These are phyloP conservation scores for Orthosia gothica DNA, from an alignment of 2,888 invertebrate species.

Conservation along the genomic window DNA sequence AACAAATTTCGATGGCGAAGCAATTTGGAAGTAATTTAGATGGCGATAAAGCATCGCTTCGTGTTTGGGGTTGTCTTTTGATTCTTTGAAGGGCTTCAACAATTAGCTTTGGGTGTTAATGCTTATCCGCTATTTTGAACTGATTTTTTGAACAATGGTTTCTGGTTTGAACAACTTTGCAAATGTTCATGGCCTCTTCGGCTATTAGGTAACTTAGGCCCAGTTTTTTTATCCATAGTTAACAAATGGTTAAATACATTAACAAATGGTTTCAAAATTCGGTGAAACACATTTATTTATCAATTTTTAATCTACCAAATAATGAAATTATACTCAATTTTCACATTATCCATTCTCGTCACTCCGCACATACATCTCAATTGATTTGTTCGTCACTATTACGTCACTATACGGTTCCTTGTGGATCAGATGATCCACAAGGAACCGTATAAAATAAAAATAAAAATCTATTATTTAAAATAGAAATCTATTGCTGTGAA, in stretches of 20 bases:
- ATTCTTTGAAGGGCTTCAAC: constrained; percentile 56
- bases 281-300: too few relatives aligned
- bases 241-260: too few relatives aligned
- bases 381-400: too few relatives aligned
- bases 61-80: constrained; percentile 56
- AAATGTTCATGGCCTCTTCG: not conserved
- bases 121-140: constrained; percentile 23
- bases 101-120: constrained; percentile 49
- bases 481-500: too few relatives aligned
- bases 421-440: not conserved
- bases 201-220: not conserved
- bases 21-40: constrained; percentile 70
- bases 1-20: constrained; percentile 69
- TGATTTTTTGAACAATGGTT: constrained; percentile 20
- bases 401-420: too few relatives aligned
- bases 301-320: too few relatives aligned
- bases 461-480: too few relatives aligned
- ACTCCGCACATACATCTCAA: too few relatives aligned
- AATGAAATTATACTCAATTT: too few relatives aligned
- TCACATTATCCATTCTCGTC: too few relatives aligned
- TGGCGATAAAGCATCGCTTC: constrained; percentile 57
- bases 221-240: too few relatives aligned
- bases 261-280: too few relatives aligned
- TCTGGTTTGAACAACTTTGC: constrained; percentile 14
- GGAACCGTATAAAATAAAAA: not conserved